Percentiles rank a stretch among this genome's conserved stretches.
Evolutionary conservation across 2,113 vertebrate genomes (phyloP).

Genomic region (Gallinago paraguaiae): DNA sequence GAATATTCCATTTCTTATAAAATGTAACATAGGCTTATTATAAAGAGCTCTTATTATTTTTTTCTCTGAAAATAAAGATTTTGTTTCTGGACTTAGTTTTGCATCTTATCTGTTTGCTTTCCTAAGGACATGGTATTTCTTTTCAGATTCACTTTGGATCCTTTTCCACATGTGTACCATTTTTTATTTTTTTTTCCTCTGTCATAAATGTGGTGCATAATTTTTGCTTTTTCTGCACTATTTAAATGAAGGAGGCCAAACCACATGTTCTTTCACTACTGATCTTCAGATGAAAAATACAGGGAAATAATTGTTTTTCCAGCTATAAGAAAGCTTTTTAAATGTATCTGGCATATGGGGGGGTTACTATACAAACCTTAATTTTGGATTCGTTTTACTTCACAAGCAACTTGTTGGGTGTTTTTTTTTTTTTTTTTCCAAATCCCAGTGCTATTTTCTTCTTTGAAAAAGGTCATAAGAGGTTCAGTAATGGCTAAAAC

Average conservation of each 20-base stretch:
- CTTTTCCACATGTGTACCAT: neutral
- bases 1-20: neutral
- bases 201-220: neutral
- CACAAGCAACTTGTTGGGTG: neutral
- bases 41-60: neutral
- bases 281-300: constrained; percentile 56
- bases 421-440: neutral
- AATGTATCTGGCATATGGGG: neutral
- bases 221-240: constrained; percentile 22
- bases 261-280: constrained; percentile 27
- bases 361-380: neutral
- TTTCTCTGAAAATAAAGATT: neutral
- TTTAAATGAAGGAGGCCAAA: constrained; percentile 33
- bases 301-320: constrained; percentile 55
- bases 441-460: constrained; percentile 33
- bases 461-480: constrained; percentile 4
- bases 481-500: constrained; percentile 50
- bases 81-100: neutral
- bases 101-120: neutral
- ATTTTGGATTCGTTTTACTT: constrained; percentile 30
- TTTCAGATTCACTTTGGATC: constrained; percentile 48
- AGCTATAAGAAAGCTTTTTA: constrained; percentile 51
- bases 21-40: neutral
- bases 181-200: neutral
- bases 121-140: constrained; percentile 40